These are phyloP conservation scores for Parasteatoda lunata DNA, from an alignment of 2,888 invertebrate species.

Conservation along the genomic window DNA sequence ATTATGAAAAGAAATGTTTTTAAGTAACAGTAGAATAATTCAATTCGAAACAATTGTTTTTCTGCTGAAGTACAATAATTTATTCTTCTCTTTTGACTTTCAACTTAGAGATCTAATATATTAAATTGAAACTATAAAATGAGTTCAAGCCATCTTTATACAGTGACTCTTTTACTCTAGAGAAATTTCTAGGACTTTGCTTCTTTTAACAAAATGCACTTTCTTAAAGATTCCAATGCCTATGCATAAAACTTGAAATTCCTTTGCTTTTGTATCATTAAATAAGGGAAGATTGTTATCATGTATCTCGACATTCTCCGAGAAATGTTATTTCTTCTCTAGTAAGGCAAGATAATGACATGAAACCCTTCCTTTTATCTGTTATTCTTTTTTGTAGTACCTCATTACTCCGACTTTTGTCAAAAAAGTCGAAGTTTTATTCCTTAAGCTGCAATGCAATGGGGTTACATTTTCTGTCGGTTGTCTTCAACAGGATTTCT, in stretches of 20 bases:
- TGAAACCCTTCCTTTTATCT: constrained; percentile 23
- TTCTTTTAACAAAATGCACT: neutral
- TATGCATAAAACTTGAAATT: neutral
- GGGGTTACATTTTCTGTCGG: neutral
- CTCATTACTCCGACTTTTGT: constrained; percentile 29
- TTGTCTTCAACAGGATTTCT: no score
- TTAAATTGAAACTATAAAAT: no score
- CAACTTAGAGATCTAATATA: no score
- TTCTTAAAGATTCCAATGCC: neutral
- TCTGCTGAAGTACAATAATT: no score
- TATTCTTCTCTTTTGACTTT: no score
- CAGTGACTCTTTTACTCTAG: no score
- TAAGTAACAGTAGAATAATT: no score
- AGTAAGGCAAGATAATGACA: constrained; percentile 39
- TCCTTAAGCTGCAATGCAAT: neutral
- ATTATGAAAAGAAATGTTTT: no score
- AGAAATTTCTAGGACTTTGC: no score
- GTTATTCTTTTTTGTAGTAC: constrained; percentile 11
- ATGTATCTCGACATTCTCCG: neutral
- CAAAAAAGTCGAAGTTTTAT: neutral
- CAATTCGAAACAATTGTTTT: no score
- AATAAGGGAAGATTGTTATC: neutral
- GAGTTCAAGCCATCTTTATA: no score
- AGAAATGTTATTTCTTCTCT: constrained; percentile 16
- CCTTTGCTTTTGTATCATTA: neutral